Evolutionary conservation across 2,797 vertebrate species (phyloP).

Genomic region (Acestrorhynchus altus): DNA sequence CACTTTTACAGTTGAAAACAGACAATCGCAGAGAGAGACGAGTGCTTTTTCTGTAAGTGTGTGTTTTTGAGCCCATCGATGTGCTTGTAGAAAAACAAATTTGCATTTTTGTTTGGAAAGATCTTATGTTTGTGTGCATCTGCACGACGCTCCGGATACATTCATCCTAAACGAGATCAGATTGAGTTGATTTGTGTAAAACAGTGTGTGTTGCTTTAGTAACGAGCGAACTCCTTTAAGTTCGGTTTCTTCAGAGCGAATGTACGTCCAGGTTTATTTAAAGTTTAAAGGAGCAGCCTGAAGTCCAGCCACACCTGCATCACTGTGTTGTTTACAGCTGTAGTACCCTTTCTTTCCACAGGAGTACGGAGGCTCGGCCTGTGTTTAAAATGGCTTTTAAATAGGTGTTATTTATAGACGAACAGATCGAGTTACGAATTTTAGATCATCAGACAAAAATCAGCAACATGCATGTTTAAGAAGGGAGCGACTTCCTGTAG

Average conservation of each 20-base stretch:
- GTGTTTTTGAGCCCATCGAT: neutral
- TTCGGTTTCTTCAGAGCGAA: conserved; percentile 43
- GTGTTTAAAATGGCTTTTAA: neutral
- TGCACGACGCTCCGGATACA: conserved; percentile 43
- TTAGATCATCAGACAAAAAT: too few relatives aligned
- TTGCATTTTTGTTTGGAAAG: conserved; percentile 24
- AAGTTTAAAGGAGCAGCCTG: conserved; percentile 20
- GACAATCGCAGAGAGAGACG: neutral
- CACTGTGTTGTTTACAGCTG: conserved; percentile 23
- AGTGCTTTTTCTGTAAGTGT: neutral
- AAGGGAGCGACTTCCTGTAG: too few relatives aligned
- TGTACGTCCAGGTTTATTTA: conserved; percentile 53
- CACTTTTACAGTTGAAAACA: conserved; percentile 17
- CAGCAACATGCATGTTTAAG: neutral
- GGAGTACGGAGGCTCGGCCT: conserved; percentile 9
- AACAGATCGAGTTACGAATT: neutral
- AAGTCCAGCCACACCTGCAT: conserved; percentile 7
- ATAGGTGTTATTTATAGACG: neutral
- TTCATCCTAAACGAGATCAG: conserved; percentile 16
- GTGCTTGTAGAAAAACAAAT: conserved; percentile 20
- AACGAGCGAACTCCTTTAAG: conserved; percentile 47
- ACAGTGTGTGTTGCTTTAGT: conserved; percentile 35
- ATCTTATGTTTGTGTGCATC: conserved; percentile 11
- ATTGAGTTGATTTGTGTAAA: conserved; percentile 41
- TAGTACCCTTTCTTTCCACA: neutral